Percentiles rank a stretch among this genome's conserved stretches.
phyloP scores from a whole-genome alignment of 2,797 vertebrate genomes.

The Thaleichthys pacificus region DNA sequence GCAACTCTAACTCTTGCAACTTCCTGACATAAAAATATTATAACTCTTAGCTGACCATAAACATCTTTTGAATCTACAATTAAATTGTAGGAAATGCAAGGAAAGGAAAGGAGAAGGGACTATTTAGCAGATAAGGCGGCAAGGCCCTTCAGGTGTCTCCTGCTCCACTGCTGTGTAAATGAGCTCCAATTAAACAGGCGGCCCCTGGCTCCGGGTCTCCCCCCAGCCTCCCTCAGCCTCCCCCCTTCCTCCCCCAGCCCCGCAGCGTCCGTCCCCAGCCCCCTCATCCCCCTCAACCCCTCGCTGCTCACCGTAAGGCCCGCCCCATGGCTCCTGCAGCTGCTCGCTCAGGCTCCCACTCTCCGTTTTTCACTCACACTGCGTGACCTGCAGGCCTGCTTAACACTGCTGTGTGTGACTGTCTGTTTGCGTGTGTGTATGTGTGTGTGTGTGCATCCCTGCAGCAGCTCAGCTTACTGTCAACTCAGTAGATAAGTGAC shows the following conservation, averaged over 20 bases:
- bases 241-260: slow-evolving; percentile 31
- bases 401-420: slow-evolving; percentile 38
- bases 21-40: too few species aligned
- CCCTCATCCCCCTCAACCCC: slow-evolving; percentile 61
- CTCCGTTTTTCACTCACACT: slow-evolving; percentile 71
- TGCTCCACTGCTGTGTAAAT: slow-evolving; percentile 77
- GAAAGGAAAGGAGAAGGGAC: slow-evolving; percentile 21
- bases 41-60: too few species aligned
- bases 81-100: neutral
- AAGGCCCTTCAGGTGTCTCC: slow-evolving; percentile 76
- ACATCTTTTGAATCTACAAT: too few species aligned
- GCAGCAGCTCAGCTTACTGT: slow-evolving; percentile 69
- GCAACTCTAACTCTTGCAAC: too few species aligned
- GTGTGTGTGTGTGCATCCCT: slow-evolving; percentile 47
- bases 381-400: slow-evolving; percentile 74
- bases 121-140: slow-evolving; percentile 73
- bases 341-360: slow-evolving; percentile 67
- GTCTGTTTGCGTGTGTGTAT: neutral
- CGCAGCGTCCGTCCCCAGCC: slow-evolving; percentile 34
- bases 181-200: slow-evolving; percentile 81
- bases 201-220: slow-evolving; percentile 70
- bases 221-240: slow-evolving; percentile 59
- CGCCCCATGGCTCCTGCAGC: slow-evolving; percentile 72
- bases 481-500: slow-evolving; percentile 66
- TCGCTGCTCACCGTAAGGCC: slow-evolving; percentile 70